phyloP scores from a whole-genome alignment of 2,797 vertebrate genomes.

The Apogon talboti region DNA sequence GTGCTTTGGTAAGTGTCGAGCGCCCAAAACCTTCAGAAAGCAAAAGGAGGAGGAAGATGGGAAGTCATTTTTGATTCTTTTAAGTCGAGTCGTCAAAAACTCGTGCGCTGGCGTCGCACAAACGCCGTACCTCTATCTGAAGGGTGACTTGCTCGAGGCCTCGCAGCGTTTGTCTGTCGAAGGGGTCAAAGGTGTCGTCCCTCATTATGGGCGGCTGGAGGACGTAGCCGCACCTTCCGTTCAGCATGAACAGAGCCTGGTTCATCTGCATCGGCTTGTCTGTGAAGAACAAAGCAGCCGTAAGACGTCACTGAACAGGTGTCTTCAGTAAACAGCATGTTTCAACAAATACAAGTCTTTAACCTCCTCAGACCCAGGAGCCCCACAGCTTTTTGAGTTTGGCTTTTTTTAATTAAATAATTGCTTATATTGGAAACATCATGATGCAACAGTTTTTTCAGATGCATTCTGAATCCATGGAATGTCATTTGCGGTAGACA shows the following conservation, averaged over 20 bases:
- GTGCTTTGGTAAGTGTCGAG: slow-evolving; percentile 96
- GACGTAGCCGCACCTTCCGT: slow-evolving; percentile 93
- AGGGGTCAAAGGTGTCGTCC: slow-evolving; percentile 95
- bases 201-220: slow-evolving; percentile 95
- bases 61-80: not conserved
- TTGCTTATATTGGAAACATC: too few relatives aligned
- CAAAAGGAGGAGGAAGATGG: not conserved
- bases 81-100: not conserved
- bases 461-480: too few relatives aligned
- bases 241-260: slow-evolving; percentile 96
- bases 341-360: not conserved
- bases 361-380: too few relatives aligned
- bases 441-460: too few relatives aligned
- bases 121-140: slow-evolving; percentile 88
- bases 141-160: slow-evolving; percentile 87
- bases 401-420: too few relatives aligned
- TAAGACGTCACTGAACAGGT: not conserved
- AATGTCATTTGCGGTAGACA: too few relatives aligned
- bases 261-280: slow-evolving; percentile 99
- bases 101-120: not conserved
- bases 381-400: too few relatives aligned
- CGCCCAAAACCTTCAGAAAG: slow-evolving; percentile 89
- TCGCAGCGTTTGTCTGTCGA: slow-evolving; percentile 90
- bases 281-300: slow-evolving; percentile 54
- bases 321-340: not conserved